Evolutionary conservation across 2,888 invertebrate species (phyloP), one percentile per base, ranked within the genome.

Genomic region (Oscheius myriophilus): DNA sequence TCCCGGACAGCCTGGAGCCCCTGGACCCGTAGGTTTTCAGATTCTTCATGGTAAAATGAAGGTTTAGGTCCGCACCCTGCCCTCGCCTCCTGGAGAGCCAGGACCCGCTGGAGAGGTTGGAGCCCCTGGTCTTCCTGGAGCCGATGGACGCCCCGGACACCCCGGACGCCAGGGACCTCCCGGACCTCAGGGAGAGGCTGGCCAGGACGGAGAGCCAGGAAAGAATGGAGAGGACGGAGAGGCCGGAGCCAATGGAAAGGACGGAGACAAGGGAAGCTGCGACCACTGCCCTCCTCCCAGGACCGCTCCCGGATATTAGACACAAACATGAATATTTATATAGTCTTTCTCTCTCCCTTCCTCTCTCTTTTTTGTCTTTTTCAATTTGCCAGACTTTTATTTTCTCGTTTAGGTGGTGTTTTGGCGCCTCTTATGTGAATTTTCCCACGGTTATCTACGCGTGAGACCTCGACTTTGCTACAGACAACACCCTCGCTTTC

Each of bases 261-360:
- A 69, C n/a, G 76, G 76, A 72, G 58, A 69, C 53, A 72, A 72
- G 53, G 68, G 76, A 66, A 66, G 70, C 18, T 77, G 74, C 76
- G 74, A 74, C 64, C 76, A 77, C 54, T 77, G 76, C 41, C 76
- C 76, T 61, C 76, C 76, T 57, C 76, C 76, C 52, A 59, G 76
- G 18, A 77, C 74, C 12, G 74, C 77, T 49, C 77, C 77, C 41
- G 74, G 77, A 70, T 77, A 75, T 61, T 77, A 70, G 54, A 33
- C 4, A 2, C 33, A 54, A 21, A 14, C 33, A 49, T 49, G 25
- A 33, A 33, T 33, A 33, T 33, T 33, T 33, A 9, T 33, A 9
- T 9, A 33, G 33, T 33, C 3, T 33, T 33, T 33, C n/a, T n/a
- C n/a, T n/a, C n/a, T n/a, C n/a, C n/a, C n/a, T n/a, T n/a, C n/a